phyloP scores from a whole-genome alignment of 2,797 vertebrate genomes.

The Salmo trutta region DNA sequence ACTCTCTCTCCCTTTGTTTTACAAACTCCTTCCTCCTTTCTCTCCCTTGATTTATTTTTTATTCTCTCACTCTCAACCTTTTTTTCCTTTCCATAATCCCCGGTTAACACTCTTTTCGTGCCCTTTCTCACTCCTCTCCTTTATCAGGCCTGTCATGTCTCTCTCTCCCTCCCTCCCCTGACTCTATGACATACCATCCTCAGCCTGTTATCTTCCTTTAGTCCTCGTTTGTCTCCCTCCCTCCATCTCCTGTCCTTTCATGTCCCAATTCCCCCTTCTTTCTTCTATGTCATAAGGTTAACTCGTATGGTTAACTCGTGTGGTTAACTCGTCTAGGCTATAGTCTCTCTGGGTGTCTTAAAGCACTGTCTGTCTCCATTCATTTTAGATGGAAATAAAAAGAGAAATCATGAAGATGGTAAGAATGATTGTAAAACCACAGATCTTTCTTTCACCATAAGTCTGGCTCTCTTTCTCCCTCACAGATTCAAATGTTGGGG shows the following conservation, averaged over 20 bases:
- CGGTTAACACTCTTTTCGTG: constrained; percentile 19
- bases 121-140: not conserved
- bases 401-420: too few relatives aligned
- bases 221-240: constrained; percentile 48
- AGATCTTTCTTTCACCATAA: too few relatives aligned
- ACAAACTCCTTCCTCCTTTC: not conserved
- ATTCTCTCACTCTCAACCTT: constrained; percentile 16
- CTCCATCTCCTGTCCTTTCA: constrained; percentile 14
- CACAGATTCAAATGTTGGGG: not conserved
- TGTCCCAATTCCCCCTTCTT: constrained; percentile 16
- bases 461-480: not conserved
- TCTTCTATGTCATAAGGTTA: constrained; percentile 22
- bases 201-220: constrained; percentile 24
- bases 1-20: not conserved
- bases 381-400: not conserved
- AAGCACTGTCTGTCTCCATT: not conserved
- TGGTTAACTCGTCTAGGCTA: too few relatives aligned
- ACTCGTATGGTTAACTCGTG: too few relatives aligned
- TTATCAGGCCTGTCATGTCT: constrained; percentile 5
- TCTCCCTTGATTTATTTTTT: not conserved
- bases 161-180: constrained; percentile 18
- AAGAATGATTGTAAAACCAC: too few relatives aligned
- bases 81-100: constrained; percentile 39
- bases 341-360: not conserved
- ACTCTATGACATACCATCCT: constrained; percentile 36